phyloP scores from a whole-genome alignment of 2,888 invertebrate genomes.

The Brenthis hecate region DNA sequence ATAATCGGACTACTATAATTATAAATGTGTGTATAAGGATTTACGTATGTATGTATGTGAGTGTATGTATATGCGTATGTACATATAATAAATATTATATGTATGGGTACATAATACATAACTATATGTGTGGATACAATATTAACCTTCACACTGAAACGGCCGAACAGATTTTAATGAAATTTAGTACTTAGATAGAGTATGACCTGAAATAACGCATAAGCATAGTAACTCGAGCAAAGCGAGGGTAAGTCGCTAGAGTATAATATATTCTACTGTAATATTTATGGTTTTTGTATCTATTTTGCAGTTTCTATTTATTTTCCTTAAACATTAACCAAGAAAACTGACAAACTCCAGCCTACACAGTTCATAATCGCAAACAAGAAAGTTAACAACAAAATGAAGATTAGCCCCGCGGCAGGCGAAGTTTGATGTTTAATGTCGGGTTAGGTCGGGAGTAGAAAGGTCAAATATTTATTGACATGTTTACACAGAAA shows the following conservation, averaged over 20 bases:
- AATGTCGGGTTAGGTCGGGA: conserved; percentile 50
- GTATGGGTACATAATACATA: too few relatives aligned
- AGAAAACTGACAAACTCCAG: conserved; percentile 42
- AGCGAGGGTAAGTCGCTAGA: too few relatives aligned
- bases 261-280: background rate
- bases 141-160: too few relatives aligned
- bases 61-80: too few relatives aligned
- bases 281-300: background rate
- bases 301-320: background rate
- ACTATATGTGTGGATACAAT: too few relatives aligned
- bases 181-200: background rate
- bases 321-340: conserved; percentile 18
- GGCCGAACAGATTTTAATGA: too few relatives aligned
- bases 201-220: too few relatives aligned
- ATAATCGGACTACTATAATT: too few relatives aligned
- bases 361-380: conserved; percentile 57
- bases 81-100: too few relatives aligned
- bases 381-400: conserved; percentile 61
- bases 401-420: conserved; percentile 57
- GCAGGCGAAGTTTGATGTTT: conserved; percentile 56
- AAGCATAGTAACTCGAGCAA: too few relatives aligned
- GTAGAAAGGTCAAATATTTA: conserved; percentile 32
- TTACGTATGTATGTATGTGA: too few relatives aligned
- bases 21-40: too few relatives aligned
- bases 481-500: conserved; percentile 30